Percentiles rank a stretch among this genome's conserved stretches.
Evolutionary conservation across 1,140 invertebrate species (phyloP).

Genomic region (Ips nitidus): DNA sequence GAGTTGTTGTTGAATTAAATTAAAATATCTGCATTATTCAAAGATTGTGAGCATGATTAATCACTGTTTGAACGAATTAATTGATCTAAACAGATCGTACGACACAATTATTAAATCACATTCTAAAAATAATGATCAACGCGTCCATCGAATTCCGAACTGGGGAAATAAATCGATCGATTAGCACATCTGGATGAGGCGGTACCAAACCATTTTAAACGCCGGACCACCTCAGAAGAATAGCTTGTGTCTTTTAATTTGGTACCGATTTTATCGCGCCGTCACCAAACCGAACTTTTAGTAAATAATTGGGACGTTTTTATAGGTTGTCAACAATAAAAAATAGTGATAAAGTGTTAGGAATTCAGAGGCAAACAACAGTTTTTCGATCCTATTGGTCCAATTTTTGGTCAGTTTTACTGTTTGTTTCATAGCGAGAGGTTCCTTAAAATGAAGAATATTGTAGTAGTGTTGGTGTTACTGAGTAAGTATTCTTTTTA

Average conservation of each 20-base stretch:
- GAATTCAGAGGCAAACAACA: too few species aligned
- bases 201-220: neutral
- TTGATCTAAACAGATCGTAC: too few species aligned
- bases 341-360: too few species aligned
- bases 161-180: conserved; percentile 1
- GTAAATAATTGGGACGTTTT: neutral
- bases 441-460: conserved; percentile 9
- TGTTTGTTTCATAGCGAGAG: too few species aligned
- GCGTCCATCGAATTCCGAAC: conserved; percentile 13
- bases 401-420: too few species aligned
- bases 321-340: neutral
- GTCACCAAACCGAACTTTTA: too few species aligned
- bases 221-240: conserved; percentile 12
- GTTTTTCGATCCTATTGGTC: too few species aligned
- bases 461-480: conserved; percentile 6
- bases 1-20: too few species aligned
- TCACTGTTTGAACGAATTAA: too few species aligned
- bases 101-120: conserved; percentile 11
- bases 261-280: neutral
- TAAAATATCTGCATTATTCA: too few species aligned
- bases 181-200: neutral
- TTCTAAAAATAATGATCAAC: conserved; percentile 36
- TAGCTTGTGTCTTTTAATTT: neutral
- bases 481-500: conserved; percentile 3
- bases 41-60: too few species aligned